A percentile compares a stretch with the other conserved stretches of the same genome.
phyloP scores from a whole-genome alignment of 1,140 invertebrate genomes.

The Micrasema longulum region DNA sequence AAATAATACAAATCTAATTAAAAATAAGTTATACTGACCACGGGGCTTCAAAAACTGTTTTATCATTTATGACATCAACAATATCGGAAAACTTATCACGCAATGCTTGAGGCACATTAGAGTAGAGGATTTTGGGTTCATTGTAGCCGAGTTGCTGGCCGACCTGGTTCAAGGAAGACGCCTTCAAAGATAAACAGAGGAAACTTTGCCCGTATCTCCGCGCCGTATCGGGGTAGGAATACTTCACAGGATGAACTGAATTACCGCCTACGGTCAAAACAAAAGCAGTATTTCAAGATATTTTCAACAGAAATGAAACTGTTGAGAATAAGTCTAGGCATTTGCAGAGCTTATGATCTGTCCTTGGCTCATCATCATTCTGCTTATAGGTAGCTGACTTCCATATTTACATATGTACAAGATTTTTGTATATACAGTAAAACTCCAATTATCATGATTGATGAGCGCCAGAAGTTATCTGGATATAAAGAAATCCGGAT shows the following conservation, averaged over 20 bases:
- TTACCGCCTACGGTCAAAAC: conserved; percentile 7
- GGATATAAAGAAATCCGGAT: too few relatives aligned
- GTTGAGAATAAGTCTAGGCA: too few relatives aligned
- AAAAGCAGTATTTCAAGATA: too few relatives aligned
- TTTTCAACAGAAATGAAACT: too few relatives aligned
- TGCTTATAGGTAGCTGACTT: too few relatives aligned
- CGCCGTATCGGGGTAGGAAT: conserved; percentile 81
- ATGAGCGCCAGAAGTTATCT: too few relatives aligned
- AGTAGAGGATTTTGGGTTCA: conserved; percentile 76
- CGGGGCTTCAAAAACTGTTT: conserved; percentile 72
- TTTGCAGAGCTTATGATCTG: too few relatives aligned
- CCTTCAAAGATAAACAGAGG: conserved; percentile 82
- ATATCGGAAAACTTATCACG: conserved; percentile 70
- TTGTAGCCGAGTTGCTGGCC: conserved; percentile 82
- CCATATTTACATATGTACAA: too few relatives aligned
- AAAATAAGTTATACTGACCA: conserved; percentile 66
- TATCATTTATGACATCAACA: conserved; percentile 71
- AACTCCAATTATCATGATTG: too few relatives aligned
- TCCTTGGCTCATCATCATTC: too few relatives aligned
- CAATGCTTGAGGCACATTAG: conserved; percentile 70
- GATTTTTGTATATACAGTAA: too few relatives aligned
- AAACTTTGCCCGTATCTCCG: conserved; percentile 86
- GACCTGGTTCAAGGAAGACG: conserved; percentile 75
- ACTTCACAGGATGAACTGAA: conserved; percentile 62
- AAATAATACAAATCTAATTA: too few relatives aligned